Evolutionary conservation across 35 echinoderm and acorn worm species (phyloP), one percentile per base, ranked within the genome.

Genomic region (Heliocidaris tuberculata): DNA sequence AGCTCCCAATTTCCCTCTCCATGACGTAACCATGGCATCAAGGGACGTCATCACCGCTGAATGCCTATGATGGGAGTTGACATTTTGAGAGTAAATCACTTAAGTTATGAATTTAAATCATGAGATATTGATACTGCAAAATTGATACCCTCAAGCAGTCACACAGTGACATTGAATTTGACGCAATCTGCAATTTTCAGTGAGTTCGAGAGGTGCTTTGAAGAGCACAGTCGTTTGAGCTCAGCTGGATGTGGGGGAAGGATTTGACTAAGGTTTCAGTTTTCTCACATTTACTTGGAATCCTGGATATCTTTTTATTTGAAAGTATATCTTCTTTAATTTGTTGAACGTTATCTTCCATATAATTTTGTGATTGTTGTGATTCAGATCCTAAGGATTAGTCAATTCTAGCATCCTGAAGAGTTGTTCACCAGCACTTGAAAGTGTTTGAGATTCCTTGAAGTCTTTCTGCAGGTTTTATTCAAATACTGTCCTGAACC

Each of bases 51-150:
- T 78, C 65, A 78, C 65, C 21, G 27, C 8, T 24, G 27, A 6
- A 78, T 19, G 7, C 19, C 21, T 78, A 24, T 78, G 65, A 78
- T 78, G 65, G 65, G 65, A 78, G 65, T 78, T 78, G 65, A 78
- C 65, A 78, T n/a, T 78, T 78, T 78, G 60, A 70, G 60, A 70
- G 60, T 70, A 78, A 78, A 78, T 78, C 65, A 78, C 65, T 78
- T 78, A 78, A 78, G n/a, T n/a, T n/a, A n/a, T 78, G 65, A 78
- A 78, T 78, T 27, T 21, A 24, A 78, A 78, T n/a, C 65, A 78
- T 78, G 27, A 78, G 52, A 56, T 56, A 56, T 56, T 56, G 52
- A 56, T 56, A 11, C 9, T 21, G 65, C 65, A 19, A 78, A 78
- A 78, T 78, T 78, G 65, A 78, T 78, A 78, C 65, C 65, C 65